Evolutionary conservation across 1,140 invertebrate species (phyloP).

Genomic region (Lanistes nyassanus): DNA sequence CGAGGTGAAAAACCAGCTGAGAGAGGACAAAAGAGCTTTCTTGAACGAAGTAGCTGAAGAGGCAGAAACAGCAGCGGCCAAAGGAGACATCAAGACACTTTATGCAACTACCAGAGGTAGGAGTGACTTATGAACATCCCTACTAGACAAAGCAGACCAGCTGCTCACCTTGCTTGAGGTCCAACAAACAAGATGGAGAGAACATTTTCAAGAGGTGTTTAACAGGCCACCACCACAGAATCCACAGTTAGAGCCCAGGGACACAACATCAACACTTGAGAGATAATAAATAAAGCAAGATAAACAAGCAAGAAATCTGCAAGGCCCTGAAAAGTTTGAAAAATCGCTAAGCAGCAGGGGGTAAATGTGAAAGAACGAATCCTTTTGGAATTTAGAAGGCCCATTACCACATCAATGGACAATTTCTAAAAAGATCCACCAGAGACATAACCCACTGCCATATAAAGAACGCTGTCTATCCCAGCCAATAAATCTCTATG

Average conservation of each 20-base stretch:
- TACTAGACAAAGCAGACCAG: background rate
- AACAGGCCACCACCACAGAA: background rate
- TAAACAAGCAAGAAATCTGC: background rate
- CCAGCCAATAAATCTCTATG: no score
- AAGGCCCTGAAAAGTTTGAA: no score
- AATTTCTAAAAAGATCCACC: no score
- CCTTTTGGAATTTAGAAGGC: no score
- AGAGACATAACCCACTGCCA: no score
- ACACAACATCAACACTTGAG: background rate
- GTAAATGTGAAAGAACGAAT: no score
- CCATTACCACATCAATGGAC: no score
- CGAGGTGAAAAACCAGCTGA: background rate
- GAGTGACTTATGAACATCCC: background rate
- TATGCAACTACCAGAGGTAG: background rate
- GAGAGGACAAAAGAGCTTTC: no score
- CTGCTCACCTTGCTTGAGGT: background rate
- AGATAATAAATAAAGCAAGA: background rate
- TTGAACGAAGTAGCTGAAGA: background rate
- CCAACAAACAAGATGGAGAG: background rate
- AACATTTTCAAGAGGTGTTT: background rate
- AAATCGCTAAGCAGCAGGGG: background rate
- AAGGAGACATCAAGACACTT: background rate
- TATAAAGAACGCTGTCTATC: no score
- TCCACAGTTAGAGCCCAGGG: background rate
- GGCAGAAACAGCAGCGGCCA: background rate